These are phyloP conservation scores for Dunckerocampus dactyliophorus DNA, from an alignment of 2,113 vertebrate genomes.

Conservation along the genomic window DNA sequence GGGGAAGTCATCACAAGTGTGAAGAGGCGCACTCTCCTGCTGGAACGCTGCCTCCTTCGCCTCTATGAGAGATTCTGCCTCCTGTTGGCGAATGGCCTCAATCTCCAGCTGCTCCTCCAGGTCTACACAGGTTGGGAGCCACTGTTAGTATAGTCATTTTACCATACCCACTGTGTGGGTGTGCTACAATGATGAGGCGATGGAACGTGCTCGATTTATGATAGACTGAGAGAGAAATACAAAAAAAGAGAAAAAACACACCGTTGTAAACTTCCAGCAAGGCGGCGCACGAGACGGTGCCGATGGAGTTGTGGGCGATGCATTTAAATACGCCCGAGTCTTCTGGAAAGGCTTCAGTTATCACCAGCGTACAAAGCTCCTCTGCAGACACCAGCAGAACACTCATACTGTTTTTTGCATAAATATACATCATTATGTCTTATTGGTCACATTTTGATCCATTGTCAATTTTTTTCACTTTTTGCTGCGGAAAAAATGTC, in stretches of 20 bases:
- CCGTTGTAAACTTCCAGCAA: constrained; percentile 78
- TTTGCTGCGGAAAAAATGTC: too few species aligned
- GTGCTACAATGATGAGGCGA: neutral
- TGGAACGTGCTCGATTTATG: neutral
- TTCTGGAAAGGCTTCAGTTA: constrained; percentile 86
- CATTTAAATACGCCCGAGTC: constrained; percentile 87
- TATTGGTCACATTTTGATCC: too few species aligned
- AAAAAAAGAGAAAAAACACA: constrained; percentile 40
- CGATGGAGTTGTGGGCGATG: constrained; percentile 79
- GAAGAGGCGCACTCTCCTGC: constrained; percentile 1
- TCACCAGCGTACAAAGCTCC: constrained; percentile 86
- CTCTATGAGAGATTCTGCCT: constrained; percentile 15
- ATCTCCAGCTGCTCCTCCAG: constrained; percentile 67
- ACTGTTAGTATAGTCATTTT: neutral
- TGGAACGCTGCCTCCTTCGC: constrained; percentile 5
- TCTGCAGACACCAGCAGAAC: constrained; percentile 62
- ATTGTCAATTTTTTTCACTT: too few species aligned
- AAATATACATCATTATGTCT: too few species aligned
- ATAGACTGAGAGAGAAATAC: neutral
- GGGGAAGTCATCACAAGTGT: constrained; percentile 34
- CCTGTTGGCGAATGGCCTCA: constrained; percentile 38
- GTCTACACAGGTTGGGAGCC: constrained; percentile 37
- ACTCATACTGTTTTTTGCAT: neutral
- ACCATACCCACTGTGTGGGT: neutral
- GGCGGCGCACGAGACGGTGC: constrained; percentile 76